Conservation (phyloP, 2,113 vertebrate species). For the Antigone vipio region DNA sequence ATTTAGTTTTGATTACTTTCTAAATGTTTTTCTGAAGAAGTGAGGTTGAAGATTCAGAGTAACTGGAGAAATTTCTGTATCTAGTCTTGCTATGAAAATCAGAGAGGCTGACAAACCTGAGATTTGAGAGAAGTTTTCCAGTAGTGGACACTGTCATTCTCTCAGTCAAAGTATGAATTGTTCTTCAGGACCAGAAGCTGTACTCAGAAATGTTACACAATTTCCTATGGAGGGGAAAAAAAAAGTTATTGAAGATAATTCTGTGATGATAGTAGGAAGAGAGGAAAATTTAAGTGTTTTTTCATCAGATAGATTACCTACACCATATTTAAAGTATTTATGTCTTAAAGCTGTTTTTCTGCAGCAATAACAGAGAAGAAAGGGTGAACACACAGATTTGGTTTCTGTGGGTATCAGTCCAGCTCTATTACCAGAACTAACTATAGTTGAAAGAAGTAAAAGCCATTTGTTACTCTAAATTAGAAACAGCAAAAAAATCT, state of each 20-base stretch:
- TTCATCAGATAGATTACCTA: not conserved
- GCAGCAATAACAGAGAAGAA: not conserved
- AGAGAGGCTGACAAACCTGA: not conserved
- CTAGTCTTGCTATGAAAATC: not conserved
- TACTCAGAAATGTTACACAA: not conserved
- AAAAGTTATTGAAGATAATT: not conserved
- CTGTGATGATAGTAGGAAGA: not conserved
- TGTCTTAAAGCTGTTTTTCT: not conserved
- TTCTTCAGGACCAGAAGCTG: not conserved
- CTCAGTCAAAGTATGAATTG: not conserved
- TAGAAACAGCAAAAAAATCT: not conserved
- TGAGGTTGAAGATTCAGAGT: not conserved
- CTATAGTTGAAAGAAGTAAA: not conserved
- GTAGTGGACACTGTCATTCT: not conserved
- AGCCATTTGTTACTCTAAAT: not conserved
- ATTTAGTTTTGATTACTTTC: not conserved
- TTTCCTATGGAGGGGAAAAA: not conserved
- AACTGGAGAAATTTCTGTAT: not conserved
- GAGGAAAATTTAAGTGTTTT: not conserved
- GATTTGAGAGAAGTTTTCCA: not conserved
- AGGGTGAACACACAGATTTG: not conserved
- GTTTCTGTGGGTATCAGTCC: not conserved
- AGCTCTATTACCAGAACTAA: not conserved
- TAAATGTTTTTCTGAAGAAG: not conserved
- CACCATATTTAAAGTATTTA: not conserved